Evolutionary conservation across 2,797 vertebrate genomes (phyloP).

Genomic region (Phataginus tetradactyla): DNA sequence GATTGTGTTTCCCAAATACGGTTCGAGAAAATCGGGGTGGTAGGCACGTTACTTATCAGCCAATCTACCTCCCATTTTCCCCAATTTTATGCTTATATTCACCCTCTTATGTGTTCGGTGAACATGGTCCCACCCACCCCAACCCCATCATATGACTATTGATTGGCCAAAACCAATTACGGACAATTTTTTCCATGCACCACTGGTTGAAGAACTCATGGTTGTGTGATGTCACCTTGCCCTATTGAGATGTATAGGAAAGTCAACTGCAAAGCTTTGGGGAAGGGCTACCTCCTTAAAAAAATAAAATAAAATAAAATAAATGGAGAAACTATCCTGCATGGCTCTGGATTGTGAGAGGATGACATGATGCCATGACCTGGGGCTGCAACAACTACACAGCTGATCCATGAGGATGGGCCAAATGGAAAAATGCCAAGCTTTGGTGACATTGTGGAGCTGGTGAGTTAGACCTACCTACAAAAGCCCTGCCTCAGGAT

Average conservation of each 20-base stretch:
- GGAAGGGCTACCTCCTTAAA: background rate
- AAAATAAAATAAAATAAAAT: background rate
- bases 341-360: background rate
- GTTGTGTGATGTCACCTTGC: background rate
- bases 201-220: background rate
- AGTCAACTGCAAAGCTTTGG: too few species aligned
- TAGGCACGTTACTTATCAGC: too few species aligned
- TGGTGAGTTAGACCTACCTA: too few species aligned
- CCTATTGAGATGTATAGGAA: background rate
- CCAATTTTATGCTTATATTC: background rate
- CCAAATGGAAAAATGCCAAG: background rate
- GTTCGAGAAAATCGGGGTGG: background rate
- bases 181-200: background rate
- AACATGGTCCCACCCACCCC: rapidly evolving
- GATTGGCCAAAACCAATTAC: background rate
- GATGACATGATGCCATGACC: background rate
- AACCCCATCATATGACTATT: background rate
- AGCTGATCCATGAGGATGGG: background rate
- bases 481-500: background rate
- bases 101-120: background rate
- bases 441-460: background rate
- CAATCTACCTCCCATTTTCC: background rate
- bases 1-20: background rate
- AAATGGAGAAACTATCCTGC: too few species aligned
- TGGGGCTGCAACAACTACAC: background rate